phyloP scores from a whole-genome alignment of 2,797 vertebrate species.

The Spizella passerina region DNA sequence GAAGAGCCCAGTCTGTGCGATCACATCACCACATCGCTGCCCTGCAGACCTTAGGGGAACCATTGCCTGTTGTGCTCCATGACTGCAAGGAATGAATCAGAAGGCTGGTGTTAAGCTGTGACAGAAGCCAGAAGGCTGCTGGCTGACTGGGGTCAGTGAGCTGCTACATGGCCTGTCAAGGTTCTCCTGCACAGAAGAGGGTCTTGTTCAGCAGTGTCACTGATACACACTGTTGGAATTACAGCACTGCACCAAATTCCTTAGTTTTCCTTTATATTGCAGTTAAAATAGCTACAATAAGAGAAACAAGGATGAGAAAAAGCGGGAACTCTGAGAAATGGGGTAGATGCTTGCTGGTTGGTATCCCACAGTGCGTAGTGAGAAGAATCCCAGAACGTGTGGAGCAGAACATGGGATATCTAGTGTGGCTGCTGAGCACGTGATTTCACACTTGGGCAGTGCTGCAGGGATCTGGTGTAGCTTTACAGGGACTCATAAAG shows the following conservation, averaged over 20 bases:
- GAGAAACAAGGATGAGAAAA: background rate
- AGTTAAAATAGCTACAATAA: background rate
- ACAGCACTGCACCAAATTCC: background rate
- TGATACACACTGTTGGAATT: background rate
- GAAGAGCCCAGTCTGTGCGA: background rate
- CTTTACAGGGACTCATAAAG: background rate
- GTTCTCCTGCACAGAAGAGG: background rate
- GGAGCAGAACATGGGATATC: background rate
- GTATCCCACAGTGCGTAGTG: rapidly evolving
- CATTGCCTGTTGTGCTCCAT: background rate
- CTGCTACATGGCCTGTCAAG: background rate
- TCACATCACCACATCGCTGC: rapidly evolving
- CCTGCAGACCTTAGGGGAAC: background rate
- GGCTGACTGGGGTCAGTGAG: background rate
- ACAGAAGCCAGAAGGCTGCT: background rate
- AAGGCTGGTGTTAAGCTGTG: background rate
- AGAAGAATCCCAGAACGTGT: background rate
- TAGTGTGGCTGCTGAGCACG: background rate
- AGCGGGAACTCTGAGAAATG: background rate
- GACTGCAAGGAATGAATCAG: background rate
- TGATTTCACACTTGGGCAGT: background rate
- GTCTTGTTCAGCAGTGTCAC: background rate
- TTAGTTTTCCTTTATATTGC: background rate
- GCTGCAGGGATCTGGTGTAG: background rate
- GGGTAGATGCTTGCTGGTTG: background rate